phyloP scores from a whole-genome alignment of 2,888 invertebrate genomes.

The Zygaena filipendulae region DNA sequence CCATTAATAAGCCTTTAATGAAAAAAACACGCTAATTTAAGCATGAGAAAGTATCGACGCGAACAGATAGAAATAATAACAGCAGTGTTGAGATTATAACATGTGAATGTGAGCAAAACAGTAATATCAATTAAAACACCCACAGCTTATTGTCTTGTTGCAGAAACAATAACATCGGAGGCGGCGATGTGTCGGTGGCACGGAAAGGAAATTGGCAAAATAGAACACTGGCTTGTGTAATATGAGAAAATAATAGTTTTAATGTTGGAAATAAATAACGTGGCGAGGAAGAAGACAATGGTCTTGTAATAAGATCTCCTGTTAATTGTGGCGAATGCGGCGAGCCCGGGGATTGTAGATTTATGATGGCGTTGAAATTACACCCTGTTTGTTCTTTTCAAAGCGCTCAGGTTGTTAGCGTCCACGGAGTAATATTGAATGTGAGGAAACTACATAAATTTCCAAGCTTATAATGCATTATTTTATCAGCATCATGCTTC shows the following conservation, averaged over 20 bases:
- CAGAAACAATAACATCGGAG: slow-evolving; percentile 38
- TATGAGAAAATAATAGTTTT: slow-evolving; percentile 57
- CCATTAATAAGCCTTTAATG: slow-evolving; percentile 47
- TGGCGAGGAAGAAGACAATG: slow-evolving; percentile 54
- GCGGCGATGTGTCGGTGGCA: slow-evolving; percentile 47
- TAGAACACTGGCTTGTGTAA: slow-evolving; percentile 33
- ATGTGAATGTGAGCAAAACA: slow-evolving; percentile 48
- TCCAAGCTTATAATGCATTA: background rate
- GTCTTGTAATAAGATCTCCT: slow-evolving; percentile 54
- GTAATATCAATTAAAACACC: slow-evolving; percentile 45
- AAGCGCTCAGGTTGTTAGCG: slow-evolving; percentile 22
- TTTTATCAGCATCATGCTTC: too few species aligned
- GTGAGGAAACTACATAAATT: slow-evolving; percentile 2
- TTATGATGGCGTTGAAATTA: slow-evolving; percentile 55
- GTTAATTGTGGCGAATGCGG: slow-evolving; percentile 56
- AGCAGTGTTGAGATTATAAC: slow-evolving; percentile 28
- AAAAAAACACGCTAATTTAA: slow-evolving; percentile 35
- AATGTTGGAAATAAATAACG: slow-evolving; percentile 60
- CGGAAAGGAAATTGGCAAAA: slow-evolving; percentile 45
- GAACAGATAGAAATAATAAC: slow-evolving; percentile 32
- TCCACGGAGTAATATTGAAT: slow-evolving; percentile 20
- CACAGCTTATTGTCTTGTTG: slow-evolving; percentile 37
- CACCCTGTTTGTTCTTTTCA: slow-evolving; percentile 44
- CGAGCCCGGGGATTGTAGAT: slow-evolving; percentile 40
- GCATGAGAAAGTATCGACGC: slow-evolving; percentile 39